Conservation (phyloP, 2,888 invertebrate species). For the Syritta pipiens region DNA sequence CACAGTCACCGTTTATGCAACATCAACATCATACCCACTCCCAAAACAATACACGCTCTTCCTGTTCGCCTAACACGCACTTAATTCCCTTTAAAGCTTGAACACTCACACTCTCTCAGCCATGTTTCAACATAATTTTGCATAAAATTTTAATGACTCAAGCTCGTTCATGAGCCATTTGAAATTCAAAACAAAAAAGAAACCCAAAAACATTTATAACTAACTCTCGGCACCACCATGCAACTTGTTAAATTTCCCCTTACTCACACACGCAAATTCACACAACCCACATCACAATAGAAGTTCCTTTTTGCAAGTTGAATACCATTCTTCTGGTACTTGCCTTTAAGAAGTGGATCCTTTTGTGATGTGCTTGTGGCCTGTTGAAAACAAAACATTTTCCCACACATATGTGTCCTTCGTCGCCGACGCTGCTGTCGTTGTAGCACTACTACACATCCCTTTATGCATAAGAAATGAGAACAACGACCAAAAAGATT, state of each 20-base stretch:
- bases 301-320: conserved; percentile 15
- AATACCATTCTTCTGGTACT: conserved; percentile 20
- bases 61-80: too few relatives aligned
- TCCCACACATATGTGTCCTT: neutral
- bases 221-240: neutral
- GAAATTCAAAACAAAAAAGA: conserved; percentile 59
- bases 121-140: conserved; percentile 41
- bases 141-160: conserved; percentile 60
- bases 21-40: too few relatives aligned
- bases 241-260: neutral
- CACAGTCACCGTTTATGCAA: too few relatives aligned
- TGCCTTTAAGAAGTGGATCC: conserved; percentile 15
- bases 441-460: too few relatives aligned
- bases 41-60: too few relatives aligned
- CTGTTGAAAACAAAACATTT: conserved; percentile 32
- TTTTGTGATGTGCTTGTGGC: conserved; percentile 47
- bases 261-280: too few relatives aligned
- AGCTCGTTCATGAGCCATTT: conserved; percentile 53
- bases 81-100: too few relatives aligned
- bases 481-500: conserved; percentile 20
- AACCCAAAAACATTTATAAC: conserved; percentile 32
- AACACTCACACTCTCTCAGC: too few relatives aligned
- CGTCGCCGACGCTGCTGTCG: too few relatives aligned
- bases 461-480: conserved; percentile 56
- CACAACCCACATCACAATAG: too few relatives aligned